phyloP scores from a whole-genome alignment of 1,140 invertebrate species.

The Oryzaephilus surinamensis region DNA sequence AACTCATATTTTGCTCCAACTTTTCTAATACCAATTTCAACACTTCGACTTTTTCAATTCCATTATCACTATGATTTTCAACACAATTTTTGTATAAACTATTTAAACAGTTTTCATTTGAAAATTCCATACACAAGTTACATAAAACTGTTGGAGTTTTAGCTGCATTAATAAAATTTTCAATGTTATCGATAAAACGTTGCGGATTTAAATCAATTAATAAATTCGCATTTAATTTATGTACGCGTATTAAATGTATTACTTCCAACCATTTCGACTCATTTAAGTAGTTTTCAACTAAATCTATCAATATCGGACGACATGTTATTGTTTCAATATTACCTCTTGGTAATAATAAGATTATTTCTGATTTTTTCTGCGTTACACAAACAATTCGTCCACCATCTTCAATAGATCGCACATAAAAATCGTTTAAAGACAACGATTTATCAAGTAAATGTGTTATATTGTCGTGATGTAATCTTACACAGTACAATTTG shows the following conservation, averaged over 20 bases:
- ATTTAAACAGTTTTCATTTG: constrained; percentile 4
- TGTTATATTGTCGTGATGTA: too few relatives aligned
- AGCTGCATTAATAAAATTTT: constrained; percentile 18
- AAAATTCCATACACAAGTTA: constrained; percentile 5
- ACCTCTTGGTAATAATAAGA: constrained; percentile 19
- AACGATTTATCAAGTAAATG: too few relatives aligned
- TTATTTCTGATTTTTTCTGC: constrained; percentile 9
- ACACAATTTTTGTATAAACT: constrained; percentile 14
- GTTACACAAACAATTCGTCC: constrained; percentile 15
- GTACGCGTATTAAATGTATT: constrained; percentile 14
- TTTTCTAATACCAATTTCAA: too few relatives aligned
- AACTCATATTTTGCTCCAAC: too few relatives aligned
- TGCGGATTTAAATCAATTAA: constrained; percentile 20
- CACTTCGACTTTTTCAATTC: too few relatives aligned
- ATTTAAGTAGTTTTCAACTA: constrained; percentile 14
- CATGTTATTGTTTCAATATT: constrained; percentile 22
- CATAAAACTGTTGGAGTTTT: constrained; percentile 4
- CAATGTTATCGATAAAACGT: constrained; percentile 16
- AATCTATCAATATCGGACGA: constrained; percentile 19
- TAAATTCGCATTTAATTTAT: constrained; percentile 22
- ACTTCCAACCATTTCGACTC: constrained; percentile 15
- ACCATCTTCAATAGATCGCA: constrained; percentile 16
- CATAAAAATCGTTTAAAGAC: neutral
- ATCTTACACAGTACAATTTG: constrained; percentile 4
- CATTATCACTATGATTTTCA: too few relatives aligned